These are phyloP conservation scores for Perdix hodgsoniae DNA, from an alignment of 2,797 vertebrate species.

Conservation along the genomic window DNA sequence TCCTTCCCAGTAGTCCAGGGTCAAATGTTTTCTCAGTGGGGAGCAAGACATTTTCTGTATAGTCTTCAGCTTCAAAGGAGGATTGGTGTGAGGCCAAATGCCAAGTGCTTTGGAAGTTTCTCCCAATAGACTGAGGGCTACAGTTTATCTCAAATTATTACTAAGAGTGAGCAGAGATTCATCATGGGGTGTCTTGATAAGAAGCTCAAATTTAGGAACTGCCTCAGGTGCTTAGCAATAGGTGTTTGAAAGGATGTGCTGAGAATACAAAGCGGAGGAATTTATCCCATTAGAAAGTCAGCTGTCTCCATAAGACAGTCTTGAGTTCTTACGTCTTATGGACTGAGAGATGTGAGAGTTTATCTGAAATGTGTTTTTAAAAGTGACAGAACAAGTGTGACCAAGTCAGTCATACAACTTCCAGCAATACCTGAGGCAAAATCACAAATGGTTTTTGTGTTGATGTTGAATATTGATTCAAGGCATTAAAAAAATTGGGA, in stretches of 20 bases:
- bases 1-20: constrained; percentile 34
- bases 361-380: constrained; percentile 6
- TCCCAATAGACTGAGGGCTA: neutral
- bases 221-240: neutral
- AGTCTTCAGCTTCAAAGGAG: constrained; percentile 46
- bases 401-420: neutral
- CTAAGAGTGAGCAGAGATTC: neutral
- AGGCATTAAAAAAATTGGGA: neutral
- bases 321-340: neutral
- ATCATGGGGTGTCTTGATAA: neutral
- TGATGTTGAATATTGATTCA: neutral
- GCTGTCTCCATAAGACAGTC: neutral
- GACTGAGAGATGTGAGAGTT: neutral
- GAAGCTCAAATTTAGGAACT: constrained; percentile 11
- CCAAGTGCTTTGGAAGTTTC: constrained; percentile 43
- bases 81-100: constrained; percentile 49
- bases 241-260: neutral
- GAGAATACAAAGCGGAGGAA: neutral
- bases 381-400: neutral
- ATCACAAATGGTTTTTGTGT: neutral
- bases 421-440: neutral
- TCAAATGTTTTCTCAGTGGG: constrained; percentile 62
- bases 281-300: neutral
- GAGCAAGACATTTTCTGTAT: constrained; percentile 36
- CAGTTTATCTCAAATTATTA: constrained; percentile 37